These are phyloP conservation scores for Odocoileus virginianus DNA, from an alignment of 2,113 vertebrate genomes.

Conservation along the genomic window DNA sequence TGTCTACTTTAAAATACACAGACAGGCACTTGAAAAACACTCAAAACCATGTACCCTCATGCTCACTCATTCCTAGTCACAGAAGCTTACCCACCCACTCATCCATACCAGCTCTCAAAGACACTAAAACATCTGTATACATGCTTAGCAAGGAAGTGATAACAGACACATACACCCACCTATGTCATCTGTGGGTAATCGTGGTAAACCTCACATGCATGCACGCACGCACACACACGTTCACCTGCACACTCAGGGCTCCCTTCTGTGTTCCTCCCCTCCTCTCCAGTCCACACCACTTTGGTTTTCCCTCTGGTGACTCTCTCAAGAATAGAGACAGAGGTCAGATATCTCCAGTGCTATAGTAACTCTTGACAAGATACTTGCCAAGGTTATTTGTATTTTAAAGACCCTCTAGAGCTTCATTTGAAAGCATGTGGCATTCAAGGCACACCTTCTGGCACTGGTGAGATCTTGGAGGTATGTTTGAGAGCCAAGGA, in stretches of 20 bases:
- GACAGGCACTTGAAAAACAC: slow-evolving; percentile 63
- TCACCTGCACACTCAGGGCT: not conserved
- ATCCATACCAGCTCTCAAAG: not conserved
- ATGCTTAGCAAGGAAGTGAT: not conserved
- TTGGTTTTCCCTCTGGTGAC: not conserved
- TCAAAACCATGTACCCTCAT: slow-evolving; percentile 26
- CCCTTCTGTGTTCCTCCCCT: not conserved
- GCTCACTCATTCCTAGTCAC: not conserved
- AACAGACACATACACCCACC: not conserved
- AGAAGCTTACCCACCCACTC: not conserved
- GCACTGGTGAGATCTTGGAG: not conserved
- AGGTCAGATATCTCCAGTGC: not conserved
- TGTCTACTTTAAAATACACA: slow-evolving; percentile 69
- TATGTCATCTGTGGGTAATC: not conserved
- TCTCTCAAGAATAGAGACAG: not conserved
- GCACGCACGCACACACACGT: not conserved
- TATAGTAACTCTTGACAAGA: not conserved
- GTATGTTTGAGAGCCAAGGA: not conserved
- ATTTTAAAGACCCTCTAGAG: slow-evolving; percentile 11
- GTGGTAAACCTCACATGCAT: not conserved
- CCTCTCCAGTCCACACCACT: not conserved
- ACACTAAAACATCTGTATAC: not conserved
- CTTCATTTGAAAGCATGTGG: not conserved
- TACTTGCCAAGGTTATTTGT: not conserved
- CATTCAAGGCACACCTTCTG: not conserved